Evolutionary conservation across 2,888 invertebrate genomes (phyloP).

Genomic region (Hetaerina titia): DNA sequence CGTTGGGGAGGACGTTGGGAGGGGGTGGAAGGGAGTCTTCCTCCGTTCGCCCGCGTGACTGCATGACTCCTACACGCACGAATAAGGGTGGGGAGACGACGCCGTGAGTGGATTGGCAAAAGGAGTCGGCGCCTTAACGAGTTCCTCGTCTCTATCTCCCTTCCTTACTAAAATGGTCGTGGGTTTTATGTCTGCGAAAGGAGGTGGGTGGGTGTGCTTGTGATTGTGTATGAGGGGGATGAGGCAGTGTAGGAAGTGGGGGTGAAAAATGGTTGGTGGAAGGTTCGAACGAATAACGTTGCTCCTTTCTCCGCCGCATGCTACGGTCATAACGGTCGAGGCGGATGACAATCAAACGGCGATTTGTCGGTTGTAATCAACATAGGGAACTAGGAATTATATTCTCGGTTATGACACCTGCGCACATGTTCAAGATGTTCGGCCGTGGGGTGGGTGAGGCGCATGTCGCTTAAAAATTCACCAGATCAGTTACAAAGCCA

Average conservation of each 20-base stretch:
- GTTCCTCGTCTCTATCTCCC: background rate
- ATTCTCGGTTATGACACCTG: no score
- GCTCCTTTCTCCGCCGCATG: background rate
- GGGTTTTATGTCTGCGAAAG: background rate
- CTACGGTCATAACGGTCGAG: background rate
- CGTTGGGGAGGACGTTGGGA: background rate
- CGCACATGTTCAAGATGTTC: no score
- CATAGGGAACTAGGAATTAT: background rate
- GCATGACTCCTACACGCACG: background rate
- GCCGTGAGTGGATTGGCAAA: conserved; percentile 54
- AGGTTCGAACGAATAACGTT: background rate
- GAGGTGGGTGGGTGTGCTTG: background rate
- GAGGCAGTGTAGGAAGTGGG: background rate
- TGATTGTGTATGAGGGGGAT: background rate
- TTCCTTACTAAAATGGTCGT: background rate
- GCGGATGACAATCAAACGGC: background rate
- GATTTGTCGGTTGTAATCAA: background rate
- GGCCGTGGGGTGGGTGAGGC: no score
- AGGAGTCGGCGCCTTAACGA: conserved; percentile 55
- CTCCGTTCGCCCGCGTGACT: background rate
- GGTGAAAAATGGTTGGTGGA: background rate
- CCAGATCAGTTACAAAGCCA: no score
- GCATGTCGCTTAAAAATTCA: no score
- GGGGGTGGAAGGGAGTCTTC: no score
- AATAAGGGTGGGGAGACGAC: background rate